Evolutionary conservation across 92 coral and sea anemone genomes (phyloP).

Genomic region (Metridium senile): DNA sequence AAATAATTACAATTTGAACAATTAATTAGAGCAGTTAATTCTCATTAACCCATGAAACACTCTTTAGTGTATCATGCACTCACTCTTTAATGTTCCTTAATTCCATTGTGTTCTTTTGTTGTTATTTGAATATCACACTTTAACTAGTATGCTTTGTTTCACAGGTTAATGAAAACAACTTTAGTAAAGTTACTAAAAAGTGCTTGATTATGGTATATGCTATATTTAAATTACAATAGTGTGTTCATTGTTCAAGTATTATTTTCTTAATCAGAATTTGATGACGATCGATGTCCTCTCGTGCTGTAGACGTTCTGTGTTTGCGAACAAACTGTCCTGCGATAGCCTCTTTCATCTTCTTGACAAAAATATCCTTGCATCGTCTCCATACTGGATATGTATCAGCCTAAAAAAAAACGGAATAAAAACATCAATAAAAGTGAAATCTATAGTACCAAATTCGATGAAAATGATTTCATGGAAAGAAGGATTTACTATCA

Average conservation of each 20-base stretch:
- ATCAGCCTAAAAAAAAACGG: constrained; percentile 12
- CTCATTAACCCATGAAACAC: no score
- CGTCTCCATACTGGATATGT: constrained; percentile 43
- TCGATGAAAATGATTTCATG: background rate
- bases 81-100: no score
- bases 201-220: background rate
- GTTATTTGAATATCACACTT: no score
- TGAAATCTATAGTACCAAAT: background rate
- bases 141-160: no score
- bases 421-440: background rate
- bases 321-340: constrained; percentile 27
- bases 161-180: no score
- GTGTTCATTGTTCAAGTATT: background rate
- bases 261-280: background rate
- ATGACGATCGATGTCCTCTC: constrained; percentile 39
- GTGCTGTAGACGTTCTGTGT: constrained; percentile 41
- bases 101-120: no score
- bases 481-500: no score
- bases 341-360: constrained; percentile 34
- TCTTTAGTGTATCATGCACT: no score
- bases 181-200: no score
- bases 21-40: no score
- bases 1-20: no score
- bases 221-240: background rate
- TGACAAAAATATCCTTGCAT: constrained; percentile 25